Conservation (phyloP, 2,888 invertebrate species). For the Linhomoeus sp. region DNA sequence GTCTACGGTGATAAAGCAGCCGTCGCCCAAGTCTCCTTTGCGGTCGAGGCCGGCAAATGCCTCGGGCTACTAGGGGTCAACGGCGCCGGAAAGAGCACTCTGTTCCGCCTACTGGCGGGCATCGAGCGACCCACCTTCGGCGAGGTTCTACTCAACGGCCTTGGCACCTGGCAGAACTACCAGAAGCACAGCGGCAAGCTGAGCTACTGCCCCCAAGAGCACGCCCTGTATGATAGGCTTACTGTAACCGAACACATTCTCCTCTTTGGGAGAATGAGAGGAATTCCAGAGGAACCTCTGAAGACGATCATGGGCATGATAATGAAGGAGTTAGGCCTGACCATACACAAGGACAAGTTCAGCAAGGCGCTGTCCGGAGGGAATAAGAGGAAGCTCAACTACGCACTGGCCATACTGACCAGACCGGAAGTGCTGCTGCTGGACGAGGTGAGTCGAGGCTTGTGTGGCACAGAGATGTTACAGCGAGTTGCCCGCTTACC, state of each 20-base stretch:
- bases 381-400: conserved; percentile 55
- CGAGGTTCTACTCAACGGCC: not conserved
- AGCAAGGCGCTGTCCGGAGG: conserved; percentile 47
- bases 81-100: conserved; percentile 39
- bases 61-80: conserved; percentile 64
- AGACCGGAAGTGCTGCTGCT: conserved; percentile 60
- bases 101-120: not conserved
- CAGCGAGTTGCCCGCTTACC: no score
- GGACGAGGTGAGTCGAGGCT: conserved; percentile 40
- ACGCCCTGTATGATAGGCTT: no score
- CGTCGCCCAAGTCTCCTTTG: conserved; percentile 36
- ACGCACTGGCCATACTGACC: conserved; percentile 64
- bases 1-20: conserved; percentile 27
- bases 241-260: no score
- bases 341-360: no score
- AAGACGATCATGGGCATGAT: no score
- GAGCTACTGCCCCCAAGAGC: no score
- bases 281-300: no score
- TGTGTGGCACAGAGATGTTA: not conserved
- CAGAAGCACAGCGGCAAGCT: no score
- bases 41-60: conserved; percentile 42
- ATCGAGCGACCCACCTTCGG: not conserved
- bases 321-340: no score
- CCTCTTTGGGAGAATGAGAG: no score
- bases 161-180: no score